These are phyloP conservation scores for Anarrhichthys ocellatus DNA, from an alignment of 2,113 vertebrate species.

Conservation along the genomic window DNA sequence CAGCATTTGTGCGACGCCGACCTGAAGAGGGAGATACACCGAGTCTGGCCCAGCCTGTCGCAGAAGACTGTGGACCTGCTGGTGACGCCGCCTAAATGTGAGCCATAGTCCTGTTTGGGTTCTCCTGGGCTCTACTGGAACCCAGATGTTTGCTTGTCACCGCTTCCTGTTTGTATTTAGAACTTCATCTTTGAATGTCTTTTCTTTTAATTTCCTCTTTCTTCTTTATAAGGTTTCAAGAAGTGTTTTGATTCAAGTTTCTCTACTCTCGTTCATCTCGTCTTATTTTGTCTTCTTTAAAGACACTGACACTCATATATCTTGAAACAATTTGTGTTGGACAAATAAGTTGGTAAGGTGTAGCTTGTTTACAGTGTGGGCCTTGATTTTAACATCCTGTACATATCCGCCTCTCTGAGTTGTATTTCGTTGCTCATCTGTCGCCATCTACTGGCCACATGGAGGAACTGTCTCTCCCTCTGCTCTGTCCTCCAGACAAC, in stretches of 20 bases:
- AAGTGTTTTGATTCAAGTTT: background rate
- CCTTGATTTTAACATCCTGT: background rate
- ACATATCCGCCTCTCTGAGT: no score
- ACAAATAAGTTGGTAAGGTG: background rate
- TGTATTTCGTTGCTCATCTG: conserved; percentile 39
- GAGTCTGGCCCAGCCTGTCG: conserved; percentile 94
- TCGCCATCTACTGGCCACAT: conserved; percentile 70
- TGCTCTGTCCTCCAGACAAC: conserved; percentile 82
- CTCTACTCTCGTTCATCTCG: background rate
- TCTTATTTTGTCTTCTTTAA: background rate
- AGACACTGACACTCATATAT: background rate
- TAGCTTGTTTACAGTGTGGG: background rate
- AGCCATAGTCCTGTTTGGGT: conserved; percentile 11
- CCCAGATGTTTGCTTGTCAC: background rate
- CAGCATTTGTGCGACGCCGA: conserved; percentile 92
- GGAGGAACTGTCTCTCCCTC: conserved; percentile 7
- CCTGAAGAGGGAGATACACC: conserved; percentile 90
- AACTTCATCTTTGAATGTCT: background rate
- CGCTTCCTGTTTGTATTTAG: background rate
- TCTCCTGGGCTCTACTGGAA: background rate
- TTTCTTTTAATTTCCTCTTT: background rate
- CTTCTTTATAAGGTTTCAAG: background rate
- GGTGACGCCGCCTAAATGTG: conserved; percentile 96
- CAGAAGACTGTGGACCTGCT: conserved; percentile 94
- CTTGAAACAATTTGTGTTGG: background rate